These are phyloP conservation scores for Noctua pronuba DNA, from an alignment of 2,888 invertebrate species.

Conservation along the genomic window DNA sequence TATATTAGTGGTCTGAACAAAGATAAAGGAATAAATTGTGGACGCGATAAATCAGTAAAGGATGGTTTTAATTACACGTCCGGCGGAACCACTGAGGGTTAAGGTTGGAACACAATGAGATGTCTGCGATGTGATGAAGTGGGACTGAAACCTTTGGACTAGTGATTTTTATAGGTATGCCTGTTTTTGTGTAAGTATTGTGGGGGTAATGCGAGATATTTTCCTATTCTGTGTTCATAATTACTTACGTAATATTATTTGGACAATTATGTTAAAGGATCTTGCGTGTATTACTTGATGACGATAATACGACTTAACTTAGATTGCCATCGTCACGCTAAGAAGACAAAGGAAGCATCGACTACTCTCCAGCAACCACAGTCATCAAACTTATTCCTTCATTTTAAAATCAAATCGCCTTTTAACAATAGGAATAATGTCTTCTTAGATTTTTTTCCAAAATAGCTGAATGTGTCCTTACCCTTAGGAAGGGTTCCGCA, in stretches of 20 bases:
- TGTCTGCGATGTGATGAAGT: not conserved
- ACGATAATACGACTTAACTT: not conserved
- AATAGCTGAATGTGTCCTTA: conserved; percentile 59
- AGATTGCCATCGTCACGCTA: not conserved
- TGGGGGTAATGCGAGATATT: not conserved
- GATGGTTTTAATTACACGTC: conserved; percentile 89
- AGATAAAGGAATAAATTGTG: conserved; percentile 90
- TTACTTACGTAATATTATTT: not conserved
- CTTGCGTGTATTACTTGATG: not conserved
- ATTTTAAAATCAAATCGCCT: not conserved
- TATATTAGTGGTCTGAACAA: conserved; percentile 88
- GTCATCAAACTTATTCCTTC: not conserved
- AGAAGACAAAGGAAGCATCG: not conserved
- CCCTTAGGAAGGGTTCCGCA: conserved; percentile 74
- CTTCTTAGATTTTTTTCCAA: not conserved
- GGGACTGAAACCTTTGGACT: not conserved
- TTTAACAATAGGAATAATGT: not conserved
- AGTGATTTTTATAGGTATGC: not conserved
- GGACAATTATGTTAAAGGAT: not conserved
- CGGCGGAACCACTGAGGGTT: conserved; percentile 74
- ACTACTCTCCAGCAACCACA: not conserved
- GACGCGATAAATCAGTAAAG: conserved; percentile 89
- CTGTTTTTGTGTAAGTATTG: not conserved
- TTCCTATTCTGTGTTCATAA: not conserved
- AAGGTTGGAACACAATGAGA: conserved; percentile 64